Evolutionary conservation across 2,888 invertebrate species (phyloP).

Genomic region (Orthosia cruda): DNA sequence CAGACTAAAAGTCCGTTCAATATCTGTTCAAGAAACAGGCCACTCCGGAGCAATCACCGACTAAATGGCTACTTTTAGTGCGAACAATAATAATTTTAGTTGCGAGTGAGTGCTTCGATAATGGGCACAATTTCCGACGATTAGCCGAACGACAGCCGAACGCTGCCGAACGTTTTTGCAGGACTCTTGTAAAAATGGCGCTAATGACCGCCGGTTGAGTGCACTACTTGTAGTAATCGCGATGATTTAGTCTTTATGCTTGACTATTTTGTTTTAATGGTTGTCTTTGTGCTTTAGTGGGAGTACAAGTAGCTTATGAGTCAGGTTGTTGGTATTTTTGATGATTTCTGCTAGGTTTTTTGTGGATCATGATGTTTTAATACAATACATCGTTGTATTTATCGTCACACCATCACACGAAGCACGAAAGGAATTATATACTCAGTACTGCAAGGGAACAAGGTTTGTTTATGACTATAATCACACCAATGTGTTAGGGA

Average conservation of each 20-base stretch:
- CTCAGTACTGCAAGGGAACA: no score
- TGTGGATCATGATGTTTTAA: neutral
- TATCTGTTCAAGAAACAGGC: conserved; percentile 72
- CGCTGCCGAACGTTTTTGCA: conserved; percentile 78
- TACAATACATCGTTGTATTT: neutral
- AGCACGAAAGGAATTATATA: neutral
- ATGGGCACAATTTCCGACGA: conserved; percentile 91
- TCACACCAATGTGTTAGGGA: neutral
- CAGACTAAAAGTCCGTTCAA: conserved; percentile 70
- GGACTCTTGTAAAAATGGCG: conserved; percentile 87
- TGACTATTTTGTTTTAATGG: conserved; percentile 59
- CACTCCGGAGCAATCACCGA: conserved; percentile 79
- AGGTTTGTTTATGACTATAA: neutral
- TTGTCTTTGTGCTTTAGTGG: conserved; percentile 45
- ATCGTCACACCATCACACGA: neutral
- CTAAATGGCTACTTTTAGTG: conserved; percentile 90
- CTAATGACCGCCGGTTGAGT: conserved; percentile 80
- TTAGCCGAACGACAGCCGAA: conserved; percentile 84
- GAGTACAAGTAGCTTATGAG: conserved; percentile 3
- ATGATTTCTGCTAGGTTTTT: neutral
- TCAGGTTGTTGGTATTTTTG: neutral
- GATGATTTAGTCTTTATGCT: conserved; percentile 63
- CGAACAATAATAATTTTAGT: conserved; percentile 91
- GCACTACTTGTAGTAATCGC: conserved; percentile 78
- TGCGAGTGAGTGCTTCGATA: conserved; percentile 88